These are phyloP conservation scores for Pissodes strobi DNA, from an alignment of 1,140 invertebrate species.

Conservation along the genomic window DNA sequence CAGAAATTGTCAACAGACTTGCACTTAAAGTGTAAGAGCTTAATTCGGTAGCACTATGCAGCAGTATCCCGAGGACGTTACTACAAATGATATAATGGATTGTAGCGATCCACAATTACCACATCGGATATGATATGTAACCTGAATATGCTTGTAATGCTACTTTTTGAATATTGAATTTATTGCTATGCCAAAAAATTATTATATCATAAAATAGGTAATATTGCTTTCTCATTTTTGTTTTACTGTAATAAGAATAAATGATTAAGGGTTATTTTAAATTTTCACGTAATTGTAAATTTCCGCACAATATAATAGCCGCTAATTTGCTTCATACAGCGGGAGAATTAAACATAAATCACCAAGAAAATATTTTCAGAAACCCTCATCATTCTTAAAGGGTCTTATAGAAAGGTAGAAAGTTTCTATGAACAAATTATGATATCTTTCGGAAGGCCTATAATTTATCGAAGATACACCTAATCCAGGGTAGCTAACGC, in stretches of 20 bases:
- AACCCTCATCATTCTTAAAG: slow-evolving; percentile 5
- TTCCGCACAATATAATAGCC: too few relatives aligned
- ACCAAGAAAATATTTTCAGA: background rate
- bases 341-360: slow-evolving; percentile 12
- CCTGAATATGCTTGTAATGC: too few relatives aligned
- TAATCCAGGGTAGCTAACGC: slow-evolving; percentile 3
- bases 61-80: too few relatives aligned
- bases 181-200: too few relatives aligned
- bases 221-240: background rate
- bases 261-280: background rate
- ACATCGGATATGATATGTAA: too few relatives aligned
- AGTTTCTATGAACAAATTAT: background rate
- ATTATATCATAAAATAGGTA: too few relatives aligned
- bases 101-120: too few relatives aligned
- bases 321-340: too few relatives aligned
- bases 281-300: background rate
- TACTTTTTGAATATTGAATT: too few relatives aligned
- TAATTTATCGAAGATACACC: slow-evolving; percentile 1
- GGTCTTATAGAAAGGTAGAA: background rate
- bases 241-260: background rate
- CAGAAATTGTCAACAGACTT: background rate
- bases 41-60: too few relatives aligned
- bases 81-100: too few relatives aligned
- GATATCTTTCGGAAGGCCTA: slow-evolving; percentile 5
- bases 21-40: background rate